Evolutionary conservation across 2,797 vertebrate species (phyloP).

Genomic region (Knipowitschia caucasica): DNA sequence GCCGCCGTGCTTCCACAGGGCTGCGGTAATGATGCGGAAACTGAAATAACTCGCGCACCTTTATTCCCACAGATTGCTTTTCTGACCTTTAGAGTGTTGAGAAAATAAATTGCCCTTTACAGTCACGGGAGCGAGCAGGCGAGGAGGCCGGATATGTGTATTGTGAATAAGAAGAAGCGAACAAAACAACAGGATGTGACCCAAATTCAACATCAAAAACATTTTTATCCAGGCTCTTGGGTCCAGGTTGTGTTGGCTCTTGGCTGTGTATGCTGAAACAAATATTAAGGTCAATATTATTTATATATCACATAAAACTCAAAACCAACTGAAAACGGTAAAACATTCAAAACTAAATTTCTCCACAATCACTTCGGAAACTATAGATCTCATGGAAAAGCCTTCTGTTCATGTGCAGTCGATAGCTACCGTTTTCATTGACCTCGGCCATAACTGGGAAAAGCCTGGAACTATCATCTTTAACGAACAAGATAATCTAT

Average conservation of each 20-base stretch:
- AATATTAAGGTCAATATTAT: no score
- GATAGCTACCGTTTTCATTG: no score
- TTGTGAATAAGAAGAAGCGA: not conserved
- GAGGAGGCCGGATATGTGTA: not conserved
- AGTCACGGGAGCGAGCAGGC: not conserved
- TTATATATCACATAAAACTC: no score
- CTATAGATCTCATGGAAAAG: no score
- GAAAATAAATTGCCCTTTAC: not conserved
- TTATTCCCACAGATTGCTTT: constrained; percentile 10
- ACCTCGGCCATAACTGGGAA: no score
- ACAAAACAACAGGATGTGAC: constrained; percentile 2
- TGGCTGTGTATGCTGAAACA: no score
- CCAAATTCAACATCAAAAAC: constrained; percentile 1
- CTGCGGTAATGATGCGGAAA: constrained; percentile 2
- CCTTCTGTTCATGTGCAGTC: no score
- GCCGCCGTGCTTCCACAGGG: not conserved
- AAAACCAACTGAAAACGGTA: no score
- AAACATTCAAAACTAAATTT: no score
- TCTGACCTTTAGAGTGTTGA: constrained; percentile 24
- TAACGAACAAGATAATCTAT: no score
- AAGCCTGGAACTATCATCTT: no score
- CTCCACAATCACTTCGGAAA: no score
- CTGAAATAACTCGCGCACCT: not conserved
- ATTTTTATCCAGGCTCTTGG: not conserved
- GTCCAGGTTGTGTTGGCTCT: not conserved